Evolutionary conservation across 64 coral and sea anemone species (phyloP).

Genomic region (Trachythela sp.): DNA sequence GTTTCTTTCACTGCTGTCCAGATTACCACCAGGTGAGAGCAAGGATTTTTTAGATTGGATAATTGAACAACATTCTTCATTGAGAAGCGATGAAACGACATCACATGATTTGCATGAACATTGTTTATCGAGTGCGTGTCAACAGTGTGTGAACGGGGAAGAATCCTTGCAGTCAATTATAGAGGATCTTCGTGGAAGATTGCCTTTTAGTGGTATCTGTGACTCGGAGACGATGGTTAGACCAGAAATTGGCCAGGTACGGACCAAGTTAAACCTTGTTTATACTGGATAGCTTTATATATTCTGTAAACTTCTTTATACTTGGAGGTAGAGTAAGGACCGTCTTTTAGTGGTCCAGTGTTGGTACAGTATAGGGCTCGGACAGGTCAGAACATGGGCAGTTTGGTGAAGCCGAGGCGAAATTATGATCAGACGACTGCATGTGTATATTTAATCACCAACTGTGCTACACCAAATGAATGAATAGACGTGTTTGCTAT

Average conservation of each 20-base stretch:
- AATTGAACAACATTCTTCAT: conserved; percentile 22
- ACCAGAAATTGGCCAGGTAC: conserved; percentile 34
- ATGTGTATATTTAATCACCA: too few relatives aligned
- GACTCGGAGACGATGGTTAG: conserved; percentile 55
- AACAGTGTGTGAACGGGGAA: conserved; percentile 13
- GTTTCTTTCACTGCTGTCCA: conserved; percentile 52
- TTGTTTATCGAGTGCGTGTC: neutral
- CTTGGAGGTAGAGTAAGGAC: too few relatives aligned
- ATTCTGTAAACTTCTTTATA: too few relatives aligned
- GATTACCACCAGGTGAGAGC: conserved; percentile 42
- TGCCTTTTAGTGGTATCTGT: conserved; percentile 54
- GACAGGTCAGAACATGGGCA: too few relatives aligned
- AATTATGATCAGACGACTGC: too few relatives aligned
- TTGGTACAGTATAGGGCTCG: too few relatives aligned
- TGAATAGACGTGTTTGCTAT: too few relatives aligned
- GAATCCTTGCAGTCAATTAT: conserved; percentile 44
- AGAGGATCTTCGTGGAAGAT: conserved; percentile 53
- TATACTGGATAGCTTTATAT: too few relatives aligned
- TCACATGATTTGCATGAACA: neutral
- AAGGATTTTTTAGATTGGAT: conserved; percentile 69
- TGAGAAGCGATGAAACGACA: neutral
- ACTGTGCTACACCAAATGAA: too few relatives aligned
- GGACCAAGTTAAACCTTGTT: neutral
- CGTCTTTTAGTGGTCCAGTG: too few relatives aligned
- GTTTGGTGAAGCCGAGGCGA: too few relatives aligned